Evolutionary conservation across 1,140 invertebrate species (phyloP).

Genomic region (Ridgeia piscesae): DNA sequence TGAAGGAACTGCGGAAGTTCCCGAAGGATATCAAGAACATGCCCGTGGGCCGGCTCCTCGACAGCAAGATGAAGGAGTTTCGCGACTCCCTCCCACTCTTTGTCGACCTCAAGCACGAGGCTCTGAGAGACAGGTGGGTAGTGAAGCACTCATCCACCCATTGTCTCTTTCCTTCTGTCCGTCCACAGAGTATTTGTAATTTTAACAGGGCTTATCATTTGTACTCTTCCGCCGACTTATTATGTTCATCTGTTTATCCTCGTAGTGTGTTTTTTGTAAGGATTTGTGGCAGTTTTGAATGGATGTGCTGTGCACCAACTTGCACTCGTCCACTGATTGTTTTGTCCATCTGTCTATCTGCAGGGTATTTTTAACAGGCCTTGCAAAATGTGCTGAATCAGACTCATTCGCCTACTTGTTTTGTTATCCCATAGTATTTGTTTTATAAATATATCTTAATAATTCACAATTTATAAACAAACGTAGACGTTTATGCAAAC

Average conservation of each 20-base stretch:
- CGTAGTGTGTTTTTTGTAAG: no score
- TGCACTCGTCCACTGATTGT: no score
- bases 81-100: constrained; percentile 83
- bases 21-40: constrained; percentile 63
- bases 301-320: no score
- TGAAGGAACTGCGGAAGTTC: constrained; percentile 74
- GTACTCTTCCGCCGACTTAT: no score
- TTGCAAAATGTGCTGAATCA: not conserved
- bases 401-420: not conserved
- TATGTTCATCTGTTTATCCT: not conserved
- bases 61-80: constrained; percentile 83
- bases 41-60: constrained; percentile 68
- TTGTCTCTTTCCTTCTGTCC: not conserved
- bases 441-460: no score
- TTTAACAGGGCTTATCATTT: not conserved
- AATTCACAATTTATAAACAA: no score
- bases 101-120: constrained; percentile 87
- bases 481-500: no score
- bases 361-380: no score
- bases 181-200: not conserved
- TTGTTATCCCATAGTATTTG: constrained; percentile 6
- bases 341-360: no score
- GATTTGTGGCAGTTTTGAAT: no score
- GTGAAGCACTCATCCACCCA: not conserved
- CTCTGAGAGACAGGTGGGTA: constrained; percentile 71